Evolutionary conservation across 2,888 invertebrate genomes (phyloP).

Genomic region (Plebejus argus): DNA sequence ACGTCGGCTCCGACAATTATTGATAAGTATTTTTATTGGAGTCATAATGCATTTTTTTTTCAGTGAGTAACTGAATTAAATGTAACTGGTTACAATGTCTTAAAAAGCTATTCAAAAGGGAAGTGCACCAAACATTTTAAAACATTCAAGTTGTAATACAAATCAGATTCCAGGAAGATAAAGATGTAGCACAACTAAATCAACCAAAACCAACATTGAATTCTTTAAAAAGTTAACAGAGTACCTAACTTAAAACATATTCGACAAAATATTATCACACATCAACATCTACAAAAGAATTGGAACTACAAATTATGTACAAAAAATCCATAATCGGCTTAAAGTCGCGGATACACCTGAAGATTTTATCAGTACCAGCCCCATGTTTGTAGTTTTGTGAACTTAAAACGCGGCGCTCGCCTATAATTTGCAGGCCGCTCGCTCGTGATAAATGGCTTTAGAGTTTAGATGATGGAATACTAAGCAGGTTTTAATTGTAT

Average conservation of each 20-base stretch:
- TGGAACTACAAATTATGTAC: background rate
- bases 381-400: background rate
- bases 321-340: conserved; percentile 7
- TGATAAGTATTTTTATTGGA: conserved; percentile 26
- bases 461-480: background rate
- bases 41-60: background rate
- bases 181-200: background rate
- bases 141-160: too few relatives aligned
- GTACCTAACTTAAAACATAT: background rate
- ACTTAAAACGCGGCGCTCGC: background rate
- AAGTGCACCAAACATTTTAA: background rate
- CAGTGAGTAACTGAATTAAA: background rate
- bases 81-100: background rate
- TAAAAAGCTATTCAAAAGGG: background rate
- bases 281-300: background rate
- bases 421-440: conserved; percentile 6
- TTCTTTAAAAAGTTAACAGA: background rate
- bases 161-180: too few relatives aligned
- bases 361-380: background rate
- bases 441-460: background rate
- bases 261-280: conserved; percentile 5
- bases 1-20: conserved; percentile 27
- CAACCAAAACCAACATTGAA: background rate
- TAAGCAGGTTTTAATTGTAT: background rate
- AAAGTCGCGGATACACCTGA: conserved; percentile 17